These are phyloP conservation scores for Eupelmus urozonus DNA, from an alignment of 2,888 invertebrate genomes.

Conservation along the genomic window DNA sequence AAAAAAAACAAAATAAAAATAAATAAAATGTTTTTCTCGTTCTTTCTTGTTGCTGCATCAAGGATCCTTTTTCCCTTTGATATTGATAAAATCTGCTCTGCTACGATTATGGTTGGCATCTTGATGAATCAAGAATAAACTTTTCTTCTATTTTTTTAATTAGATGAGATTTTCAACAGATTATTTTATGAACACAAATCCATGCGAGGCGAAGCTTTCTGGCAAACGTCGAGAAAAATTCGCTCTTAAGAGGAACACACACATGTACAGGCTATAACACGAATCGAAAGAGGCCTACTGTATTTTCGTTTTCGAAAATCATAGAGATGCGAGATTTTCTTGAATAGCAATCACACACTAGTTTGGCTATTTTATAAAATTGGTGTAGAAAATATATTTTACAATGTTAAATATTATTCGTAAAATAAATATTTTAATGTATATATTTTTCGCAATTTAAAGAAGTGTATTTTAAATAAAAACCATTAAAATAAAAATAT, in stretches of 20 bases:
- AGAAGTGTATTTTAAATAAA: too few relatives aligned
- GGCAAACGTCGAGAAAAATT: slow-evolving; percentile 73
- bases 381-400: background rate
- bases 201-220: slow-evolving; percentile 77
- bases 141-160: slow-evolving; percentile 12
- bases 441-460: too few relatives aligned
- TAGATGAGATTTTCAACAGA: slow-evolving; percentile 7
- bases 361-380: slow-evolving; percentile 26
- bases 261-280: slow-evolving; percentile 39
- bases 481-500: too few relatives aligned
- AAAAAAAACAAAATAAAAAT: slow-evolving; percentile 8
- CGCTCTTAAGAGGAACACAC: slow-evolving; percentile 40
- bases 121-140: background rate
- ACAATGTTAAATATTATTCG: slow-evolving; percentile 2
- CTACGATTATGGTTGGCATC: slow-evolving; percentile 4
- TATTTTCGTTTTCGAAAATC: slow-evolving; percentile 11
- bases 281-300: slow-evolving; percentile 30
- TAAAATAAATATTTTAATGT: too few relatives aligned
- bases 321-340: slow-evolving; percentile 13
- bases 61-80: background rate
- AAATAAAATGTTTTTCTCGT: background rate
- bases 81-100: slow-evolving; percentile 31
- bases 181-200: slow-evolving; percentile 72
- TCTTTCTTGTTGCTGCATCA: slow-evolving; percentile 1
- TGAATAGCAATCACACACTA: background rate